Base-by-base conservation (phyloP, 1,140 invertebrate species). In the Coelopa frigida region DNA sequence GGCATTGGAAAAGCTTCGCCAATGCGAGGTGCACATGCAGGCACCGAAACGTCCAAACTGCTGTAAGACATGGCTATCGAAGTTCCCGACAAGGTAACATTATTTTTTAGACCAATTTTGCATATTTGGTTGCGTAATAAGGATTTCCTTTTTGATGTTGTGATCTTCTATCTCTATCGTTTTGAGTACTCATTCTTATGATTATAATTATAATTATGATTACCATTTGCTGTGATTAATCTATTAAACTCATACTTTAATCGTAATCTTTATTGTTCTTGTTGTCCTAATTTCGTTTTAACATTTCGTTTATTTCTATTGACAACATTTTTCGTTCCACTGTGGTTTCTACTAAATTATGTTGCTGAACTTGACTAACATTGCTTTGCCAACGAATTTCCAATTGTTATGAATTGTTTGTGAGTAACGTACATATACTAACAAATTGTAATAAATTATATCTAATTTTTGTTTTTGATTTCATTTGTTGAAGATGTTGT, bases 31-130 rank as follows among this genome's bases (percentile, higher is more conserved):
- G 44, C 80, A 81, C 68, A 82, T 85, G 75, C 78, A 78, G 72
- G 75, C 78, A 56, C 76, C 76, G 53, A 76, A 77, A 72, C 77
- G 81, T 65, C 74, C 74, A 49, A 87, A 86, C 75, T 91, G 87
- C 79, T 93, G 89, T 76, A 80, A 84, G 68, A 83, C 87, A 60
- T 94, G 91, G 89, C 82, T 95, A 66, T 89, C 89, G 72, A 93
- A 93, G 77, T 94, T 90, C 73, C 85, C 87, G 45, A 69, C 65
- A 58, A 69, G 65, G 65, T 68, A 68, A 36, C 26, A 44, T 31
- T 18, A 21, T 22, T 20, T 44, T 33, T 32, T 14, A 10, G 31
- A 31, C 36, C n/a, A 38, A 11, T 23, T 48, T 31, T 20, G 24
- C 45, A 22, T 46, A 26, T 47, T 40, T 22, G 11, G 7, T 3